phyloP scores from a whole-genome alignment of 2,113 vertebrate species.

The Cyprinodon variegatus region DNA sequence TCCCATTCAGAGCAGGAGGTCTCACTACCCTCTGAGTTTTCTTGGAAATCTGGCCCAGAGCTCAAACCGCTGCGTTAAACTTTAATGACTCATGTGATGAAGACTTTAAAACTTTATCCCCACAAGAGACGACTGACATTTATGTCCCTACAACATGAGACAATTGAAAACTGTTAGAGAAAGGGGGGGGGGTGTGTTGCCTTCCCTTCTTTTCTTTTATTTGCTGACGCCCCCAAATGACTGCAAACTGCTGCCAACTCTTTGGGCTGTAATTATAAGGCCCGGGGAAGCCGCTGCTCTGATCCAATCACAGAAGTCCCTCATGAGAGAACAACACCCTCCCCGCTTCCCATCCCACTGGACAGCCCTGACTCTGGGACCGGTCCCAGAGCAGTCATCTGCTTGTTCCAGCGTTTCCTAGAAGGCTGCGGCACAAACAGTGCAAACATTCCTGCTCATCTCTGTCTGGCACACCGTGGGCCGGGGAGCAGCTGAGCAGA shows the following conservation, averaged over 20 bases:
- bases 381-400: constrained; percentile 2
- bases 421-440: constrained; percentile 23
- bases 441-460: not conserved
- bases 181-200: too few species aligned
- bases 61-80: not conserved
- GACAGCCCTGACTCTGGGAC: not conserved
- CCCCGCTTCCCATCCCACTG: not conserved
- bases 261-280: too few species aligned
- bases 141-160: not conserved
- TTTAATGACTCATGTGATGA: constrained; percentile 7
- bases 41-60: not conserved
- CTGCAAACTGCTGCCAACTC: too few species aligned
- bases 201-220: too few species aligned
- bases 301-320: too few species aligned
- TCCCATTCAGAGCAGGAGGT: constrained; percentile 1
- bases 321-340: too few species aligned
- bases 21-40: not conserved
- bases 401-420: constrained; percentile 1
- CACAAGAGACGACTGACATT: not conserved
- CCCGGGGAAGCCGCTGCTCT: too few species aligned
- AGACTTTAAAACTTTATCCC: constrained; percentile 15
- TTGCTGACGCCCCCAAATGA: too few species aligned
- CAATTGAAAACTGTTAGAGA: not conserved
- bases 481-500: not conserved
- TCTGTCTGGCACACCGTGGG: too few species aligned